These are phyloP conservation scores for Homarus americanus DNA, from an alignment of 1,140 invertebrate genomes.

Conservation along the genomic window DNA sequence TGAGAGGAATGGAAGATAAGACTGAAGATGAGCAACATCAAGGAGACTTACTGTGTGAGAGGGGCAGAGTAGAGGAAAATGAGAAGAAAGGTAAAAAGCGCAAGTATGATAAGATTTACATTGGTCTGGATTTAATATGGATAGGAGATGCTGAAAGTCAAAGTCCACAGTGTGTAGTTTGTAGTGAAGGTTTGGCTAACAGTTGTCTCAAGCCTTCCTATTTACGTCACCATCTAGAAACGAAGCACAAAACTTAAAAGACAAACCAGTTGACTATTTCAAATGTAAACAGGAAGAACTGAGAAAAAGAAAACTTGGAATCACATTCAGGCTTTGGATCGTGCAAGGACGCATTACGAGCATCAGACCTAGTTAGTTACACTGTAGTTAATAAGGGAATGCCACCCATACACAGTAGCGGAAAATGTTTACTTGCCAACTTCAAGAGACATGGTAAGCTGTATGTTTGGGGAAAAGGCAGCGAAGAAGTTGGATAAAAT, in stretches of 20 bases:
- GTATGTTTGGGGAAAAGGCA: conserved; percentile 20
- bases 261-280: conserved; percentile 15
- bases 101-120: conserved; percentile 19
- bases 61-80: too few species aligned
- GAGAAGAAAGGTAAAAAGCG: neutral
- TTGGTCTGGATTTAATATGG: conserved; percentile 19
- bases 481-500: conserved; percentile 15
- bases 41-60: too few species aligned
- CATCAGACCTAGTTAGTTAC: conserved; percentile 28
- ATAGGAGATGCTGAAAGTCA: conserved; percentile 35
- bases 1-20: neutral
- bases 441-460: conserved; percentile 24
- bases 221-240: conserved; percentile 22
- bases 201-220: conserved; percentile 8
- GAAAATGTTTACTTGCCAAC: conserved; percentile 10
- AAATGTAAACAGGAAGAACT: neutral
- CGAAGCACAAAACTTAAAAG: conserved; percentile 28
- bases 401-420: conserved; percentile 5
- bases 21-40: too few species aligned
- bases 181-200: conserved; percentile 22
- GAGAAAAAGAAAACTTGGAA: conserved; percentile 10
- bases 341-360: conserved; percentile 17
- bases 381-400: neutral
- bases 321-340: conserved; percentile 21
- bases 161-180: conserved; percentile 37